These are phyloP conservation scores for Melinaea marsaeus DNA, from an alignment of 2,888 invertebrate species.

Conservation along the genomic window DNA sequence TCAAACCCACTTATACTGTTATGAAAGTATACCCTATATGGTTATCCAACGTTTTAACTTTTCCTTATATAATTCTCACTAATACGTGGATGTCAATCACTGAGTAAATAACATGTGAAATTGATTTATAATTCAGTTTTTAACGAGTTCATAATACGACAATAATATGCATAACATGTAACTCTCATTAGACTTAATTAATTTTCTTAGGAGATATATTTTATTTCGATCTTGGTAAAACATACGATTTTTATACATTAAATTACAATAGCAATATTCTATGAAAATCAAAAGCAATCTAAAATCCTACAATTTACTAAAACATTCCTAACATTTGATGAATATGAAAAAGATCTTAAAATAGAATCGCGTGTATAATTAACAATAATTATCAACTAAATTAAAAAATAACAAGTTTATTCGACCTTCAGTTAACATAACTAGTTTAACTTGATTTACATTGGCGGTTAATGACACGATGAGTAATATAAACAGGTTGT, in stretches of 20 bases:
- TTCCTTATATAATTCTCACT: conserved; percentile 18
- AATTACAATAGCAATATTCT: no score
- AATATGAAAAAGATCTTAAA: background rate
- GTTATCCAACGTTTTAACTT: conserved; percentile 11
- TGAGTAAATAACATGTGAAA: conserved; percentile 16
- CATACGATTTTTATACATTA: no score
- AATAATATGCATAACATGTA: no score
- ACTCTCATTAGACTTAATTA: no score
- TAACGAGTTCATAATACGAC: no score
- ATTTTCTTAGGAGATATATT: no score
- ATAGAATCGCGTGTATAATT: conserved; percentile 12
- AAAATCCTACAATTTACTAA: background rate
- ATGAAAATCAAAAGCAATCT: no score
- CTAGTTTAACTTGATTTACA: conserved; percentile 34
- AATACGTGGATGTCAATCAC: conserved; percentile 13
- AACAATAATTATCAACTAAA: conserved; percentile 13
- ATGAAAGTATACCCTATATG: conserved; percentile 18
- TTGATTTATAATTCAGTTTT: no score
- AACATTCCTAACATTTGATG: background rate
- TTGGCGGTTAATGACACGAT: conserved; percentile 34
- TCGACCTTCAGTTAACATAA: conserved; percentile 35
- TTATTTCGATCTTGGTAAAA: no score
- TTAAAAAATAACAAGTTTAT: conserved; percentile 22
- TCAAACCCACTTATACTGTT: conserved; percentile 16
- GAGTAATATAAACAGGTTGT: conserved; percentile 28